Base-by-base conservation (phyloP, 1,140 invertebrate species). In the Lepidurus apus region DNA sequence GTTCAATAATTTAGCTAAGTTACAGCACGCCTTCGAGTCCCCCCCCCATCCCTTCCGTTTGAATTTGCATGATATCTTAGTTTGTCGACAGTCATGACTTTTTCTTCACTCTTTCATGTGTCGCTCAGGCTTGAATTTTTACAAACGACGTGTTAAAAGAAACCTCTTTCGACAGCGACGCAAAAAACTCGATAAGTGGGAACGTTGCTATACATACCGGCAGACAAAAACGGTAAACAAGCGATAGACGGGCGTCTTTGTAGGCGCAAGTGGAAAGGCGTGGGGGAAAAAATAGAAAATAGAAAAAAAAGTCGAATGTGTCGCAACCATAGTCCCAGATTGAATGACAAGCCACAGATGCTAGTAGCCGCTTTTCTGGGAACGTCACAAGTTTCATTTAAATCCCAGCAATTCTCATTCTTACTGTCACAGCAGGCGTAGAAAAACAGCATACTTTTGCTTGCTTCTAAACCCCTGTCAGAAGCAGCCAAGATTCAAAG, bases 1-100 rank as follows among this genome's bases (percentile, higher is more conserved):
- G 53, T 65, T 65, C 53, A 65, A 65, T 65, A 65, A 65, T 65
- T 9, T 65, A 65, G 53, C 53, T 65, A 65, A 65, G 53, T 65
- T 65, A 65, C 13, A n/a, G 21, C 53, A 65, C n/a, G 53, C 53
- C 53, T 65, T 65, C 17, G 53, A 65, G 53, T 65, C 21, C 53
- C 53, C 21, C 47, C 53, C 53, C 53, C 17, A 65, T 13, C 10
- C 4, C 34, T 34, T 34, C 34, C 34, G 34, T 65, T 65, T 65
- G 53, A 65, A 5, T 65, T 65, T 13, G 6, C 17, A 65, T 21
- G 21, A 9, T n/a, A 65, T 21, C 53, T 13, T n/a, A 21, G 53
- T 65, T 13, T 65, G 53, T 21, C 21, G 53, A 65, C 53, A 21
- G 53, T 65, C 53, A 7, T 17, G 17, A n/a, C 21, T 65, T 17